Percentiles rank a stretch among this genome's conserved stretches.
phyloP scores from a whole-genome alignment of 2,113 vertebrate genomes.

The Pedetes capensis region DNA sequence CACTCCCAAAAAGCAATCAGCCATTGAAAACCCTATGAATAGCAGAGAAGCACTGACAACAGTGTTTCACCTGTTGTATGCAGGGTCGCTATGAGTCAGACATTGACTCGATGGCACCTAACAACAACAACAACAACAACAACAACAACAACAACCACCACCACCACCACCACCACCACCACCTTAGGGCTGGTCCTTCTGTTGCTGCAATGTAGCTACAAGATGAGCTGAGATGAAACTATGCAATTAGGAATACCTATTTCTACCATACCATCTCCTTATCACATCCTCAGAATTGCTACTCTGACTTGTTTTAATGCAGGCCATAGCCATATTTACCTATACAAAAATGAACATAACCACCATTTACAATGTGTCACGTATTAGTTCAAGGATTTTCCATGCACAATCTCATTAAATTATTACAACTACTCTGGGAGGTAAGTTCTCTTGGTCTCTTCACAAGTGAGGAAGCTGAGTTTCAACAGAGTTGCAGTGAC shows the following conservation, averaged over 20 bases:
- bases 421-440: not conserved
- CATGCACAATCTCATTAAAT: not conserved
- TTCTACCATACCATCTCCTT: not conserved
- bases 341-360: not conserved
- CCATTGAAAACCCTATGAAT: too few relatives aligned
- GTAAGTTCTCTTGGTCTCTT: not conserved
- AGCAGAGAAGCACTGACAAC: too few relatives aligned
- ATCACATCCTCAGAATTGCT: not conserved
- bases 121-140: too few relatives aligned
- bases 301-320: not conserved
- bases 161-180: too few relatives aligned
- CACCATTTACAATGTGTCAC: not conserved
- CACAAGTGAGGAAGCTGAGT: not conserved
- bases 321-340: not conserved
- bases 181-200: not conserved
- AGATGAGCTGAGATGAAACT: not conserved
- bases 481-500: not conserved
- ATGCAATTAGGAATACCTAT: not conserved
- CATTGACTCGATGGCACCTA: too few relatives aligned
- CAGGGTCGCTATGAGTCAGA: too few relatives aligned
- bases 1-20: too few relatives aligned
- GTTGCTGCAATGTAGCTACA: not conserved
- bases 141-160: too few relatives aligned
- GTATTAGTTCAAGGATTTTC: not conserved
- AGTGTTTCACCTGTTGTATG: too few relatives aligned